These are phyloP conservation scores for Ceyx melanurus DNA, from an alignment of 2,113 vertebrate species.

Conservation along the genomic window DNA sequence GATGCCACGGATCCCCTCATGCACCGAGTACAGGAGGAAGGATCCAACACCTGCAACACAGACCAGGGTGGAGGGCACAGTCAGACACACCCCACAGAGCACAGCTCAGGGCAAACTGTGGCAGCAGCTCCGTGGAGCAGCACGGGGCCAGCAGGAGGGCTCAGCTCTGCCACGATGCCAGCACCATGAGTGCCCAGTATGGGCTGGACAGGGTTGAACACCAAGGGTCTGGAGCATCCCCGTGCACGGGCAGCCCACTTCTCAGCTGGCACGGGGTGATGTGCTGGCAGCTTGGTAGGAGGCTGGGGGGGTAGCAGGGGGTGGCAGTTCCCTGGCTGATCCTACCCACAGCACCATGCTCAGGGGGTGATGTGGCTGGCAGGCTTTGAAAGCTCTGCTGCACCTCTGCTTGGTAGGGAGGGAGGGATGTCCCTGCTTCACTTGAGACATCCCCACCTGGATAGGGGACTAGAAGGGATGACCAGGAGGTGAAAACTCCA, in stretches of 20 bases:
- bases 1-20: constrained; percentile 94
- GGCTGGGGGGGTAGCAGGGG: neutral
- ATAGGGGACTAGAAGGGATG: neutral
- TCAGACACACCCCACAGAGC: neutral
- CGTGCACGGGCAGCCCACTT: neutral
- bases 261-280: neutral
- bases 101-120: too few relatives aligned
- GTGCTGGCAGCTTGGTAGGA: neutral
- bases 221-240: neutral
- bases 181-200: fast-evolving
- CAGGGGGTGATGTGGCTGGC: neutral
- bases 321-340: neutral
- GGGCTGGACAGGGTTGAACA: neutral
- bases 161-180: neutral
- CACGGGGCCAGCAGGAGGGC: neutral
- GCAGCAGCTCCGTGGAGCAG: neutral
- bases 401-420: fast-evolving
- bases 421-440: neutral
- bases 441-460: fast-evolving
- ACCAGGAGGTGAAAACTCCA: neutral
- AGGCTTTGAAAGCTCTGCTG: neutral
- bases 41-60: constrained; percentile 89
- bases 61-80: neutral
- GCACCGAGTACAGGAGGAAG: constrained; percentile 94
- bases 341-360: neutral